phyloP scores from a whole-genome alignment of 2,797 vertebrate genomes.

The Acrocephalus scirpaceus region DNA sequence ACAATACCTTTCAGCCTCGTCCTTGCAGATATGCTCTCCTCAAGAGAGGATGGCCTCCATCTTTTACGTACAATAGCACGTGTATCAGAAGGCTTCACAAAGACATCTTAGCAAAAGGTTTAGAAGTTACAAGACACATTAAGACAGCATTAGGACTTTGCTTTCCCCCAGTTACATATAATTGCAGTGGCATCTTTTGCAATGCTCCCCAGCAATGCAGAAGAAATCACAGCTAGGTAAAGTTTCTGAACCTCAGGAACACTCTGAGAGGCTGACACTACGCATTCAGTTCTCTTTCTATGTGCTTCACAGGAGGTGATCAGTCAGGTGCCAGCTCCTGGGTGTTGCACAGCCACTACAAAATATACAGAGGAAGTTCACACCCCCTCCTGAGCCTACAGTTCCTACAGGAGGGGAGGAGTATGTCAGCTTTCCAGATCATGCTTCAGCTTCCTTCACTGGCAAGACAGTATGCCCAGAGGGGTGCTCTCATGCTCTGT shows the following conservation, averaged over 20 bases:
- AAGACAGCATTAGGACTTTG: background rate
- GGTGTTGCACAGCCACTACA: fast-evolving
- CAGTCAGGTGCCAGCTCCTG: background rate
- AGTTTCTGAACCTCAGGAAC: background rate
- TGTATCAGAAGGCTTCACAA: background rate
- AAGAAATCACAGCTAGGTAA: background rate
- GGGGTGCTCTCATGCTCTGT: background rate
- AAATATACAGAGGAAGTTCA: background rate
- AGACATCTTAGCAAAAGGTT: background rate
- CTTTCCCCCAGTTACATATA: background rate
- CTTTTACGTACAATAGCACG: background rate
- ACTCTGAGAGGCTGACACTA: background rate
- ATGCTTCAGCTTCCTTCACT: background rate
- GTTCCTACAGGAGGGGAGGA: background rate
- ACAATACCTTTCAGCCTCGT: background rate
- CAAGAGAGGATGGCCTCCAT: background rate
- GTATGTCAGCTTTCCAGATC: background rate
- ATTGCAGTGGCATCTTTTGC: background rate
- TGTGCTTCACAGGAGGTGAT: background rate
- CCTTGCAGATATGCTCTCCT: background rate
- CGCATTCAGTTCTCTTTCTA: background rate
- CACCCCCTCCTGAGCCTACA: background rate
- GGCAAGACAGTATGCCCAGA: background rate
- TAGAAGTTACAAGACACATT: background rate
- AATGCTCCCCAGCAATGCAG: background rate